Base-by-base conservation (phyloP, 2,888 invertebrate species). In the Yponomeuta sedellus region DNA sequence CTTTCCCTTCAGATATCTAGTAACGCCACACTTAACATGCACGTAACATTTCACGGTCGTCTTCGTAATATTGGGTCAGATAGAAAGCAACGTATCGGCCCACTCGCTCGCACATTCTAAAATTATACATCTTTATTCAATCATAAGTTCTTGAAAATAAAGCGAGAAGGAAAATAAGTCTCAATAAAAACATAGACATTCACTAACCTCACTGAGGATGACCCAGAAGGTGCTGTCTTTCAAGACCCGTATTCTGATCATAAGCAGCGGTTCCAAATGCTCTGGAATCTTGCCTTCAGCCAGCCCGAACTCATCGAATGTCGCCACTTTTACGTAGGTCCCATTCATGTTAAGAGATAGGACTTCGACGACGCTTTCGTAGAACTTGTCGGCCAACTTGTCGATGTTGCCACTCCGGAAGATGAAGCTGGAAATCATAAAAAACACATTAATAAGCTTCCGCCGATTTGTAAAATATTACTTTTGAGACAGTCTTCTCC, bases 351-450 rank as follows among this genome's bases (percentile, higher is more conserved):
- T 74, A 61, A 89, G 86, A 0, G 95, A 94, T 66, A 95, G 82
- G 8, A 97, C 93, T 86, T 98, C 97, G 8, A 98, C 93, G 0
- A 95, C 95, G 0, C 98, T 96, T 73, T 97, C 95, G 78, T 95
- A 95, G 78, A 98, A 96, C 75, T 94, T 95, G 86, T 98, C 98
- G 0, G 95, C 95, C 0, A 95, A 95, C 86, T 98, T 98, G 75
- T 97, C 97, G 0, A 94, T 93, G 83, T 98, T 98, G 34, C 98
- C 98, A 82, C 97, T 98, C 68, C 96, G 94, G 80, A 97, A 96
- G 68, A 94, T 91, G 86, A 94, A 97, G 73, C 96, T 96, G 78
- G n/a, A 87, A 84, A 67, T 65, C 57, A 39, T 16, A 16, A 52
- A 52, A 16, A 0, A 52, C 4, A 52, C 1, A 6, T 16, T 52